Conservation (phyloP, 2,888 invertebrate genomes). For the Phortica okadai region DNA sequence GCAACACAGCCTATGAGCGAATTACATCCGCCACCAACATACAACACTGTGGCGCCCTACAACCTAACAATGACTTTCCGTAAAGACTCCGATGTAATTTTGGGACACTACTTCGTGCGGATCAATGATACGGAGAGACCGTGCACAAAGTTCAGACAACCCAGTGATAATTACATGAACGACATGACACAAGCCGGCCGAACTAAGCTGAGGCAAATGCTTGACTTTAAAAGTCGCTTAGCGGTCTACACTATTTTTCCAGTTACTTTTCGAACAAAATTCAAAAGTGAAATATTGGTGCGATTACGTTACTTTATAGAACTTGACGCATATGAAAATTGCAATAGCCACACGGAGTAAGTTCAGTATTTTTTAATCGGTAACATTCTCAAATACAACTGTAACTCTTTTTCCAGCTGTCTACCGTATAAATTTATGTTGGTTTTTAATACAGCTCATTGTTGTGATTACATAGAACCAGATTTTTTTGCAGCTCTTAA, state of each 20-base stretch:
- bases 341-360: constrained; percentile 43
- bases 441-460: constrained; percentile 81
- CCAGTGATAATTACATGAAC: background rate
- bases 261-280: background rate
- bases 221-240: constrained; percentile 36
- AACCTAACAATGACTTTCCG: constrained; percentile 61
- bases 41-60: constrained; percentile 31
- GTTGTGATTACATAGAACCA: constrained; percentile 82
- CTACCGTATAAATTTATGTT: constrained; percentile 80
- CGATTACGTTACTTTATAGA: constrained; percentile 44
- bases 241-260: constrained; percentile 40
- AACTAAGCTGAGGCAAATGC: background rate
- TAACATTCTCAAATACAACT: too few relatives aligned
- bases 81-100: constrained; percentile 54
- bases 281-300: constrained; percentile 48
- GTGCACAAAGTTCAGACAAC: constrained; percentile 26
- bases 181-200: background rate
- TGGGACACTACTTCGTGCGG: constrained; percentile 46
- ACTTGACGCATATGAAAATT: constrained; percentile 40
- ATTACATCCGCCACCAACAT: background rate
- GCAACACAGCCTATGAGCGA: constrained; percentile 38
- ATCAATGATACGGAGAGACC: background rate
- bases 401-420: constrained; percentile 45
- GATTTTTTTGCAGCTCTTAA: constrained; percentile 73
- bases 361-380: background rate